Conservation (phyloP, 2,888 invertebrate genomes). For the Scrobipalpa atriplicella region DNA sequence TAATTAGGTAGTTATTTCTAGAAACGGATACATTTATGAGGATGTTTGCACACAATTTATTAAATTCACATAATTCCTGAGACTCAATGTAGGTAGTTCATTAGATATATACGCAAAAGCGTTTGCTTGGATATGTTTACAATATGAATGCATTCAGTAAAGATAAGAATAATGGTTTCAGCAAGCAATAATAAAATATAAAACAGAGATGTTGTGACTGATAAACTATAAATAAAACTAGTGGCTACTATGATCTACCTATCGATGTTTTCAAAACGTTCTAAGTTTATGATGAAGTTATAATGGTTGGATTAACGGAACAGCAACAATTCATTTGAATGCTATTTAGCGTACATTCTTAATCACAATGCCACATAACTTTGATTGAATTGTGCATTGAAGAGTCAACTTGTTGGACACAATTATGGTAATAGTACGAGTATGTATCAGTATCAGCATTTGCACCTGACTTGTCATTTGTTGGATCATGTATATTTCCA, state of each 20-base stretch:
- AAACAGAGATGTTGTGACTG: neutral
- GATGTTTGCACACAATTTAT: no score
- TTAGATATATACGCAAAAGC: slow-evolving; percentile 5
- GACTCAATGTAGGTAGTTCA: no score
- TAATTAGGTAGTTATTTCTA: no score
- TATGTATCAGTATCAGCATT: neutral
- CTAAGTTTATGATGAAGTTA: no score
- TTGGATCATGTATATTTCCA: neutral
- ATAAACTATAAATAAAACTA: neutral
- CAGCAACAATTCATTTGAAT: neutral
- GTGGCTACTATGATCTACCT: no score
- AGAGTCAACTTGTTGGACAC: neutral
- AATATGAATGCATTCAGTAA: neutral
- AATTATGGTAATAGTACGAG: neutral
- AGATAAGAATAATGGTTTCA: neutral
- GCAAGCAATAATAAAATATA: neutral
- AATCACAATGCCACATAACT: slow-evolving; percentile 11
- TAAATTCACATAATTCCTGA: no score
- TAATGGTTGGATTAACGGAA: neutral
- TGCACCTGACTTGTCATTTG: neutral
- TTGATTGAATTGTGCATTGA: slow-evolving; percentile 10
- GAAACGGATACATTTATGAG: no score
- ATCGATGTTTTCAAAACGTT: no score
- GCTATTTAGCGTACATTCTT: neutral
- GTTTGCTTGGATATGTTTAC: neutral